Base-by-base conservation (phyloP, 2,888 invertebrate species). In the Aporophyla nigra region DNA sequence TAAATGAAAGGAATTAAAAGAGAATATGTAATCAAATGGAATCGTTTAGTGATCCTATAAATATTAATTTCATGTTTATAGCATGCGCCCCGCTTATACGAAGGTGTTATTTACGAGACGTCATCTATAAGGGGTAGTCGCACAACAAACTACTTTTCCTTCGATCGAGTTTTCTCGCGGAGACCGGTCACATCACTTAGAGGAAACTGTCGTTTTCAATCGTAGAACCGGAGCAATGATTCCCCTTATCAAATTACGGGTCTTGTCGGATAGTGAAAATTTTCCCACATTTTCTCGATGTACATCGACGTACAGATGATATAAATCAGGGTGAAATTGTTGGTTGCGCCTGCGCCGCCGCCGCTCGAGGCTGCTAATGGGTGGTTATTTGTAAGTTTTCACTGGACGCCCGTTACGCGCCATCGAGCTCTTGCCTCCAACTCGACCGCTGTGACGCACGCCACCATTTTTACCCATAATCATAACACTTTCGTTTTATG, bases 161-260 rank as follows among this genome's bases (percentile, higher is more conserved):
- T 86, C 92, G 94, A 92, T 94, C 94, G 92, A 94, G 96, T 95
- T 96, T 96, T 96, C 96, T 95, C 92, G 91, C 88, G 78, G 83
- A 86, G 92, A 94, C 94, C 93, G 94, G 95, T 95, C 94, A 87
- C 88, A 94, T 93, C 92, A 88, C 90, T 94, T 91, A 93, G 88
- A 94, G 95, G 95, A 95, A 94, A 96, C 96, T 96, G 95, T 96
- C 96, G 95, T 93, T 96, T 96, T 96, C 96, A 93, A 94, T 93
- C 89, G 91, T 80, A 89, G 82, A 93, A 93, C 93, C 93, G 92
- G 94, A 93, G 94, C 93, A 94, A 95, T 94, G 96, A 94, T 95
- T 94, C 95, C 92, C 91, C 94, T 95, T 94, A 96, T 96, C 95
- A 96, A 96, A 96, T 96, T 95, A 94, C 93, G 90, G 93, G 93